Percentiles rank a stretch among this genome's conserved stretches.
Conservation (phyloP, 2,888 invertebrate species). For the Agelastica alni region DNA sequence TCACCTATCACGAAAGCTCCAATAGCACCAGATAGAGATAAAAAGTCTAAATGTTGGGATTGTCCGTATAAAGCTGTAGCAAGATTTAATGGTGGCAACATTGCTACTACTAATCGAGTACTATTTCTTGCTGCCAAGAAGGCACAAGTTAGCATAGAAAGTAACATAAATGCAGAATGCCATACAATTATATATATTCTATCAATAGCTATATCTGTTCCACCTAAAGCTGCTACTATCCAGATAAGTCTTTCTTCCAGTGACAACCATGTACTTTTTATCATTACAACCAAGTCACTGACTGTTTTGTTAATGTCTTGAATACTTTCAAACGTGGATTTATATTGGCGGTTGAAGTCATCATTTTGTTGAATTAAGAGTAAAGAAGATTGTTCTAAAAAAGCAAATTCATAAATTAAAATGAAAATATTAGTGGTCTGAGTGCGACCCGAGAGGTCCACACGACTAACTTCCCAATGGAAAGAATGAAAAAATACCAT, state of each 20-base stretch:
- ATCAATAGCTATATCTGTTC: slow-evolving; percentile 53
- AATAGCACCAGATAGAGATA: slow-evolving; percentile 38
- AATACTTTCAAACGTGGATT: slow-evolving; percentile 58
- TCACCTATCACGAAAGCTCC: slow-evolving; percentile 40
- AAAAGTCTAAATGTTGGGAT: slow-evolving; percentile 42
- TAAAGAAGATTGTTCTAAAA: slow-evolving; percentile 54
- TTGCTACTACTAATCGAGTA: slow-evolving; percentile 46
- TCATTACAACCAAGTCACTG: slow-evolving; percentile 50
- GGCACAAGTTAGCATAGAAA: slow-evolving; percentile 52
- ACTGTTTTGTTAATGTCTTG: slow-evolving; percentile 61
- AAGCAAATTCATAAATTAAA: background rate
- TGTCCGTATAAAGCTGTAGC: slow-evolving; percentile 46
- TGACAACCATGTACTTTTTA: slow-evolving; percentile 49
- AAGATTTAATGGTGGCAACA: slow-evolving; percentile 51
- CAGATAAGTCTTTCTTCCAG: slow-evolving; percentile 52
- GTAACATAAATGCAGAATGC: slow-evolving; percentile 50
- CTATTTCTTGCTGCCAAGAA: slow-evolving; percentile 49
- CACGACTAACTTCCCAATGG: no score
- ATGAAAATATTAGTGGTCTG: no score
- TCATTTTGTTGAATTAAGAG: slow-evolving; percentile 58
- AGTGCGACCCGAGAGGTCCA: no score
- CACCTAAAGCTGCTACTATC: slow-evolving; percentile 52
- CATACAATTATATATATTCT: slow-evolving; percentile 50
- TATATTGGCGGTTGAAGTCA: slow-evolving; percentile 58
- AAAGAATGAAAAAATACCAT: no score